Conservation (phyloP, 2,888 invertebrate species). For the Lysandra bellargus region DNA sequence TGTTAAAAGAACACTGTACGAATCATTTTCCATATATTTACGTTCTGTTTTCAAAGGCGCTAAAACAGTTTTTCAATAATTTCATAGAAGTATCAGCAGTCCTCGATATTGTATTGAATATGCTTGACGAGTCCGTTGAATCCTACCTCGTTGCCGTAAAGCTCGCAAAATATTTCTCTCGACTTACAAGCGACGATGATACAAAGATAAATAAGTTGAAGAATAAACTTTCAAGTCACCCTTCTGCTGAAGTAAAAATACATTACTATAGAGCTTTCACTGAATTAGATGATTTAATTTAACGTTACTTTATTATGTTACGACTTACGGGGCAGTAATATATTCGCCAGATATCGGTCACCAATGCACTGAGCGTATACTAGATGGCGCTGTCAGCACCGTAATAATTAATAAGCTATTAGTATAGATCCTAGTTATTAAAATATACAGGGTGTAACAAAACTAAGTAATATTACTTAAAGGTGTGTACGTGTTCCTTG, state of each 20-base stretch:
- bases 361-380: no score
- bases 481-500: no score
- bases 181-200: slow-evolving; percentile 37
- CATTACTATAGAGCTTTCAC: slow-evolving; percentile 44
- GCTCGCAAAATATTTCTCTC: slow-evolving; percentile 28
- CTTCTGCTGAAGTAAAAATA: slow-evolving; percentile 58
- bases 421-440: no score
- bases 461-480: no score
- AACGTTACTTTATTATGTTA: not conserved
- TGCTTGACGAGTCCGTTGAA: slow-evolving; percentile 52
- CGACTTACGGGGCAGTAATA: no score
- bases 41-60: slow-evolving; percentile 51
- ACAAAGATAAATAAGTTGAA: slow-evolving; percentile 39
- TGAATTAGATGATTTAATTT: not conserved
- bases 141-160: slow-evolving; percentile 51
- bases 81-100: slow-evolving; percentile 39
- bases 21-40: slow-evolving; percentile 57
- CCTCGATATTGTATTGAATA: slow-evolving; percentile 46
- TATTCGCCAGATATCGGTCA: no score
- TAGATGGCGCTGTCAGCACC: no score
- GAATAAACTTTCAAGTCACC: slow-evolving; percentile 45
- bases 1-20: slow-evolving; percentile 54
- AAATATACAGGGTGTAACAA: no score
- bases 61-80: slow-evolving; percentile 42
- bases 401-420: no score